Evolutionary conservation across 2,113 vertebrate genomes (phyloP), one percentile per base, ranked within the genome.

Genomic region (Xiphophorus hellerii): DNA sequence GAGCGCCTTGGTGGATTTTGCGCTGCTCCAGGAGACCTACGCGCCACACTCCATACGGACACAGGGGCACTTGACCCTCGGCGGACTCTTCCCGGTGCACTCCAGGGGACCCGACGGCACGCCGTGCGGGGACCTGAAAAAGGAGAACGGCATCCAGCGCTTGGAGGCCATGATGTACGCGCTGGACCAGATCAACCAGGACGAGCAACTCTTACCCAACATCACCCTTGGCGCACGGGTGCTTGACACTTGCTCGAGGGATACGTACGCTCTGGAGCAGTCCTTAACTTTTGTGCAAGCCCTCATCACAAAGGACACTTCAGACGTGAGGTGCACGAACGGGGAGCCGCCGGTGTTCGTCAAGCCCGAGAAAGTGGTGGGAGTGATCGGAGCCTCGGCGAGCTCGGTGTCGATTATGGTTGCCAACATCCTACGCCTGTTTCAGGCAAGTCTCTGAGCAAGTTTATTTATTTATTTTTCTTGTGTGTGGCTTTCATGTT

Each of bases 341-440:
- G 98, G 98, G 67, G 97, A 99, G 81, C 96, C 97, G 2, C 97
- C 97, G 20, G 96, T 98, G 51, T 99, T 99, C 78, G 96, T 98
- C 87, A 97, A 97, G 92, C 97, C 97, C 0, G 98, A 99, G 86
- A 98, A 98, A 95, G 97, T 99, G 92, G 96, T 99, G 65, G 98
- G 98, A 84, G 97, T 99, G 88, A 96, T 99, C 78, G 97, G 98
- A 78, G 97, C 98, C 54, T 98, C 97, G 25, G 96, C 96, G 77
- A 99, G 98, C 92, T 98, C 97, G 0, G 97, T 99, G 81, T 99
- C 98, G 92, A 98, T 98, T 68, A 98, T 99, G 98, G 97, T 99
- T 77, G 98, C 97, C 86, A 99, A 99, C 94, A 99, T 99, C 91
- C 93, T 99, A 85, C 95, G 97, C 90, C 97, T 99, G 51, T 99